Base-by-base conservation (phyloP, 2,113 vertebrate genomes). In the Cyprinodon brontotheroides region DNA sequence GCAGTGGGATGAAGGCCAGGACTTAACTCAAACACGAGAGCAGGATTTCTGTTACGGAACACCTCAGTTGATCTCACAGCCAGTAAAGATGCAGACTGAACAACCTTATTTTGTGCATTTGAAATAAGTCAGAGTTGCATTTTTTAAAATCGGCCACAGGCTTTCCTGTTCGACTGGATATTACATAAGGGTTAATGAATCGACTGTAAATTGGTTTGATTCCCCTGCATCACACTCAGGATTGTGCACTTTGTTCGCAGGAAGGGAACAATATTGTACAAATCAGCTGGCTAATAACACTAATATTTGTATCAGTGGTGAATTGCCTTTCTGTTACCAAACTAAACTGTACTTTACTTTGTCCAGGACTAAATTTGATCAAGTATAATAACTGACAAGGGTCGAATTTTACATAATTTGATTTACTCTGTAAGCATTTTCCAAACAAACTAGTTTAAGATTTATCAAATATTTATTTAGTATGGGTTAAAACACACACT, bases 1-100 rank as follows among this genome's bases (percentile, higher is more conserved):
- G 74, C 75, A 76, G 75, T n/a, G 62, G 45, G 77, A 47, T 72
- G 15, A 67, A 66, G 61, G 65, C 76, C 83, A 82, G 59, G 41
- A 78, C 45, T 89, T 82, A 43, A 72, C 66, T 47, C 78, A 82
- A 80, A 81, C 72, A 73, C 62, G 57, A 83, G 50, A 80, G 70
- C 60, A 62, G 68, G 37, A 74, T 72, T 61, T 82, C 63, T 83
- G 79, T 88, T 82, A 81, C 71, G 65, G 80, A 89, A n/a, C 20
- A 57, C 7, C 20, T 57, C 17, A n/a, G 50, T 57, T 57, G 20
- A 57, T 9, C 20, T 57, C 50, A 6, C 50, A n/a, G 17, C 50
- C 50, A 57, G 50, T 57, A 14, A n/a, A 20, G 50, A 57, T 57
- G 4, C 17, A 57, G 69, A 48, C 13, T 59, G 17, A 65, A 72